Evolutionary conservation across 1,140 invertebrate genomes (phyloP), one percentile per base, ranked within the genome.

Genomic region (Pectinophora gossypiella): DNA sequence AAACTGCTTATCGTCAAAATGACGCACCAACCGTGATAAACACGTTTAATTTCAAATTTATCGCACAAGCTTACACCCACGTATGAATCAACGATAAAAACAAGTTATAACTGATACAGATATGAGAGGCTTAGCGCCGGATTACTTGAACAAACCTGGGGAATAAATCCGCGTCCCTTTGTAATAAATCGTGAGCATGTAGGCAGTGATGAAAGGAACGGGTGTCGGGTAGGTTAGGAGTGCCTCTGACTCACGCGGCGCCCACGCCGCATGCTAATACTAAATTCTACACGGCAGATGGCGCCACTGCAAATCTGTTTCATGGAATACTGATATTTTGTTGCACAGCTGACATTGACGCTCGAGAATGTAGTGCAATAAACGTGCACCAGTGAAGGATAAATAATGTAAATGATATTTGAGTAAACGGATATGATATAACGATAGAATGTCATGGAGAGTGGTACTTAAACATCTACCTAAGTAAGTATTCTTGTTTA

Each of bases 241-340:
- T 75, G 75, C 59, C 64, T 67, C 50, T 77, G 78, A 77, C 56
- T 79, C 76, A 79, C 16, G 54, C 45, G 71, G 75, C 77, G 77
- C 79, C 79, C 75, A 80, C 73, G 68, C 67, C 59, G 19, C 22
- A 36, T 16, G 38, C 12, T 43, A 19, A 15, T 15, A 10, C 42
- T 54, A 51, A 58, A 74, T 76, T 72, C 64, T 66, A 64, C 52
- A 62, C 64, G 56, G 58, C 56, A 69, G 68, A 71, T 67, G 72
- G 73, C 74, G 70, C 36, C 36, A 40, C 36, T 40, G 36, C 10
- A 40, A 2, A 2, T 40, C 7, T 40, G 7, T 16, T 6, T 12
- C 10, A 40, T 6, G 5, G 1, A 40, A 15, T 40, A 6, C 15
- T 40, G 1, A 40, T 40, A 40, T 1, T n/a, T n/a, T n/a, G n/a